Percentiles rank a stretch among this genome's conserved stretches.
Evolutionary conservation across 2,797 vertebrate genomes (phyloP).

Genomic region (Saguinus oedipus): DNA sequence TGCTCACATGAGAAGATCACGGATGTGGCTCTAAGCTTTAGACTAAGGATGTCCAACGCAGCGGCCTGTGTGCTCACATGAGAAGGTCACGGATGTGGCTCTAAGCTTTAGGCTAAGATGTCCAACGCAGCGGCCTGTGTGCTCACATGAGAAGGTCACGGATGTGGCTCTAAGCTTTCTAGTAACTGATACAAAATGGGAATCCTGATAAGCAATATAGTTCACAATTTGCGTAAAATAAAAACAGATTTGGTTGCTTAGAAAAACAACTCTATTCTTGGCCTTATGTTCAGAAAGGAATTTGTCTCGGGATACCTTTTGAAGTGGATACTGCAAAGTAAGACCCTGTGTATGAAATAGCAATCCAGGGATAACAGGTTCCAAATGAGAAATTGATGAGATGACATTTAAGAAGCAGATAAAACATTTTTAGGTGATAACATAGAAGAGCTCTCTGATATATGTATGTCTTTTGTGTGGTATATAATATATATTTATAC

Average conservation of each 20-base stretch:
- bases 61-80: background rate
- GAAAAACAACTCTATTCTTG: background rate
- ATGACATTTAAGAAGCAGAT: background rate
- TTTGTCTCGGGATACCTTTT: background rate
- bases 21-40: background rate
- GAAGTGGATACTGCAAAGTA: background rate
- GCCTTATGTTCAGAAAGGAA: background rate
- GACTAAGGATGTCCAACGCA: background rate
- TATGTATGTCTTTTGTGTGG: background rate
- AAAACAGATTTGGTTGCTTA: background rate
- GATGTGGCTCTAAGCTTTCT: conserved; percentile 10
- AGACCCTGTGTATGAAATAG: background rate
- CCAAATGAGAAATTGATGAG: background rate
- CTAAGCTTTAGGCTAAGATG: background rate
- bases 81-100: background rate
- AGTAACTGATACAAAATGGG: background rate
- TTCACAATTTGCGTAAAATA: background rate
- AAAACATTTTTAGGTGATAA: background rate
- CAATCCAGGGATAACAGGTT: background rate
- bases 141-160: background rate
- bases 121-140: background rate
- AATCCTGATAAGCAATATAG: background rate
- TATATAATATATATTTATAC: background rate
- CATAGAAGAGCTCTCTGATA: background rate
- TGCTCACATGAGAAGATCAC: background rate